These are phyloP conservation scores for Petromus typicus DNA, from an alignment of 2,113 vertebrate genomes.

Conservation along the genomic window DNA sequence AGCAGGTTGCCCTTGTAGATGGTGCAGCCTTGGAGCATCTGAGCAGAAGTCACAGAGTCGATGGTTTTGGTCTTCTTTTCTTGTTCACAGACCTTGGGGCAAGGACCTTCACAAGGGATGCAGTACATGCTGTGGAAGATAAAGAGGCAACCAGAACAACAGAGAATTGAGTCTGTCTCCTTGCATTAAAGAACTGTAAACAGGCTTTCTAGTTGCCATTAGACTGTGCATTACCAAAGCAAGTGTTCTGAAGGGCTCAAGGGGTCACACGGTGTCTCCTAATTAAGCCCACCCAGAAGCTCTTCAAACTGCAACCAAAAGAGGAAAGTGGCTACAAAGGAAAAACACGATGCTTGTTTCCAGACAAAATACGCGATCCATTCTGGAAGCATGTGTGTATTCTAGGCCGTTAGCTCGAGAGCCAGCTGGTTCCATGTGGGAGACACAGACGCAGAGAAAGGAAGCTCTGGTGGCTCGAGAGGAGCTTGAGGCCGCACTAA, in stretches of 20 bases:
- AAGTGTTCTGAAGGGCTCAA: not conserved
- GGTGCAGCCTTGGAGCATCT: slow-evolving; percentile 96
- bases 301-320: not conserved
- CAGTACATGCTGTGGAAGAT: slow-evolving; percentile 93
- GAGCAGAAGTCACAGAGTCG: slow-evolving; percentile 96
- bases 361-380: slow-evolving; percentile 16
- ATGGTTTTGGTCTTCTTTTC: slow-evolving; percentile 90
- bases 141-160: not conserved
- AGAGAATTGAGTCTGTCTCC: not conserved
- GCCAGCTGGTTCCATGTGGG: slow-evolving; percentile 38
- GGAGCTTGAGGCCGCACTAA: not conserved
- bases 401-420: not conserved
- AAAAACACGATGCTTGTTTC: not conserved
- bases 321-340: not conserved
- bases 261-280: not conserved
- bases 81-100: slow-evolving; percentile 93
- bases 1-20: slow-evolving; percentile 95
- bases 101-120: slow-evolving; percentile 95
- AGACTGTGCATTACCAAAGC: not conserved
- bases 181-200: not conserved
- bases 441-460: not conserved
- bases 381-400: not conserved
- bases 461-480: not conserved
- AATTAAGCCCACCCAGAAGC: not conserved
- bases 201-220: not conserved